Conservation (phyloP, 2,113 vertebrate species). For the Cranoglanis bouderius region DNA sequence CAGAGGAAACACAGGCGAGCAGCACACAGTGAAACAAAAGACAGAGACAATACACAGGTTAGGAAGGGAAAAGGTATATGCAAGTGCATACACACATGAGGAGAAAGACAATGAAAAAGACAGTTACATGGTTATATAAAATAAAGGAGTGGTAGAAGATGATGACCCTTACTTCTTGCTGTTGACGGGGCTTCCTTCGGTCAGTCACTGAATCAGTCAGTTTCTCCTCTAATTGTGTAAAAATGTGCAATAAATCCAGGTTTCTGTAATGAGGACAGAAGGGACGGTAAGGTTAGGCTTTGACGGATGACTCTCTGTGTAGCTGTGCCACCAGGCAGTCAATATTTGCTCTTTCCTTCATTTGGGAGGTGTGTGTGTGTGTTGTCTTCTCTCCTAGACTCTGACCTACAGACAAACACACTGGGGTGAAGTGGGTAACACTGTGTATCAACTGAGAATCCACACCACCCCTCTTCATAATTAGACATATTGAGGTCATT, state of each 20-base stretch:
- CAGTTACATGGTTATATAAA: not conserved
- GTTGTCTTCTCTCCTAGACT: slow-evolving; percentile 26
- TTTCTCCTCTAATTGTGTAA: slow-evolving; percentile 33
- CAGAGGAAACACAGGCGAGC: not conserved
- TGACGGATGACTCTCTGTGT: slow-evolving; percentile 43
- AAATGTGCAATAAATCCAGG: slow-evolving; percentile 31
- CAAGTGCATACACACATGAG: not conserved
- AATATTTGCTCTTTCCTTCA: slow-evolving; percentile 47
- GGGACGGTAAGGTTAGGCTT: slow-evolving; percentile 39
- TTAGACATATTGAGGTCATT: slow-evolving; percentile 23
- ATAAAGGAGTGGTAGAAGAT: not conserved
- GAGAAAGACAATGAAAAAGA: not conserved
- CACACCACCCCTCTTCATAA: slow-evolving; percentile 3
- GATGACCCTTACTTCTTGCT: slow-evolving; percentile 12
- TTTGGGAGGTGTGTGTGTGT: slow-evolving; percentile 23
- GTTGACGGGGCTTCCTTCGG: not conserved
- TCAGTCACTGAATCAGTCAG: slow-evolving; percentile 7
- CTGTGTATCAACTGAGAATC: slow-evolving; percentile 5
- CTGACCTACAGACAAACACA: slow-evolving; percentile 38
- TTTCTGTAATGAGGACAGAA: slow-evolving; percentile 51
- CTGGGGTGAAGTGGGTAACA: not conserved
- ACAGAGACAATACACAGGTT: not conserved
- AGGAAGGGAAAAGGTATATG: not conserved
- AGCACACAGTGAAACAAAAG: not conserved
- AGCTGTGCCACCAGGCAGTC: slow-evolving; percentile 32